Base-by-base conservation (phyloP, 1,140 invertebrate species). In the Papilio polytes region DNA sequence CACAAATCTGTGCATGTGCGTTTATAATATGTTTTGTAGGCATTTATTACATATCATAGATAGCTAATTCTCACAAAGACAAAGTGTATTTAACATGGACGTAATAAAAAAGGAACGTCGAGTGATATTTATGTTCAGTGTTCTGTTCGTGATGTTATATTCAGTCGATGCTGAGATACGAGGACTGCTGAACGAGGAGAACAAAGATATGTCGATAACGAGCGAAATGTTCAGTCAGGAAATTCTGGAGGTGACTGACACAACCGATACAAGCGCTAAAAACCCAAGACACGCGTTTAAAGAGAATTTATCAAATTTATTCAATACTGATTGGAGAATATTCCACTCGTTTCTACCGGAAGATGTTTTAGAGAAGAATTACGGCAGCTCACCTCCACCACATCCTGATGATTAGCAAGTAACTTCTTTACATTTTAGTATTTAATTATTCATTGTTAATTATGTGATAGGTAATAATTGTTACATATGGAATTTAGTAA, bases 221-320 rank as follows among this genome's bases (percentile, higher is more conserved):
- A 78, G 36, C n/a, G 77, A 78, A 12, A 78, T 78, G 77, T 78
- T 78, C 22, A 78, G 77, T 78, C 77, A 78, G 36, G 77, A 78
- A 46, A 18, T 31, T 22, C 20, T 41, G 15, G 77, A 63, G 36
- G 53, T 78, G 36, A 63, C 20, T 9, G 53, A 66, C 7, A 78
- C n/a, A 20, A 63, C 18, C 3, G 77, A 78, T 22, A 18, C 26
- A 15, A 59, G 53, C 12, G 77, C n/a, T 22, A 78, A 78, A 66
- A 78, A 78, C 13, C 77, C 77, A 18, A 41, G 77, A 20, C 77
- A 78, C 2, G 56, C 77, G 77, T 59, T 78, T 10, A 78, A 63
- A 63, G 18, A 78, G 4, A n/a, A 63, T 41, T 46, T 46, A 36
- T n/a, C 20, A 12, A 36, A 44, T 44, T 20, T 78, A 20, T 78